phyloP scores from a whole-genome alignment of 23 tunicate species.

The Clavelina lepadiformis region DNA sequence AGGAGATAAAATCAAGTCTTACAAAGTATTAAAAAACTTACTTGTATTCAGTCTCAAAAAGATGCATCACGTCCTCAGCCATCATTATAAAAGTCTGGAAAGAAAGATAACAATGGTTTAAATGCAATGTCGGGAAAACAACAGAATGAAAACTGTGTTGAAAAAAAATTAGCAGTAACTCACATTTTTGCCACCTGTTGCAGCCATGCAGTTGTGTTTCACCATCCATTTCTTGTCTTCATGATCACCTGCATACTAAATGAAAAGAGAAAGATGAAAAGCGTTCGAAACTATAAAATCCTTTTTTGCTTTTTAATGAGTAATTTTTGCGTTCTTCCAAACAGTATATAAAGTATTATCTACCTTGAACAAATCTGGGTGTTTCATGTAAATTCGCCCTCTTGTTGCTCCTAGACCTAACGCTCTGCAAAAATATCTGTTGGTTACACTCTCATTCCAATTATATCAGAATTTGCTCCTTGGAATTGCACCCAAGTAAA shows the following conservation, averaged over 20 bases:
- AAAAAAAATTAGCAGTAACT: conserved; percentile 20
- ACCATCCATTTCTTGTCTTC: conserved; percentile 99
- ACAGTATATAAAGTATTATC: not conserved
- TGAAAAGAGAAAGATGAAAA: not conserved
- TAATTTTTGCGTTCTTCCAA: too few species aligned
- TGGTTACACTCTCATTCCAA: too few species aligned
- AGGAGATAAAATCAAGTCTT: too few species aligned
- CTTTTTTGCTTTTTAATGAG: too few species aligned
- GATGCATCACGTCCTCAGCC: conserved; percentile 76
- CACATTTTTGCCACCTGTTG: conserved; percentile 98
- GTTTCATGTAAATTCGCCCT: conserved; percentile 95
- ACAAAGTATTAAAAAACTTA: too few species aligned
- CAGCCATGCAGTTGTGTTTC: conserved; percentile 83
- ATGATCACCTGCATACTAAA: conserved; percentile 82
- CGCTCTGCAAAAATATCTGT: conserved; percentile 33
- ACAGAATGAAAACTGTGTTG: not conserved
- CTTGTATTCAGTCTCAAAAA: conserved; percentile 88
- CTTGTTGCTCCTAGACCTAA: conserved; percentile 91
- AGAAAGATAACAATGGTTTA: not conserved
- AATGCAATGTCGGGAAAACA: not conserved
- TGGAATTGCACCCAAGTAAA: too few species aligned
- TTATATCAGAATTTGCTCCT: too few species aligned
- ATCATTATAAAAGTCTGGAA: conserved; percentile 76
- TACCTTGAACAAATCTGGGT: conserved; percentile 93
- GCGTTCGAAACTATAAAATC: not conserved